Evolutionary conservation across 1,140 invertebrate species (phyloP), one percentile per base, ranked within the genome.

Genomic region (Tetraneura akinire): DNA sequence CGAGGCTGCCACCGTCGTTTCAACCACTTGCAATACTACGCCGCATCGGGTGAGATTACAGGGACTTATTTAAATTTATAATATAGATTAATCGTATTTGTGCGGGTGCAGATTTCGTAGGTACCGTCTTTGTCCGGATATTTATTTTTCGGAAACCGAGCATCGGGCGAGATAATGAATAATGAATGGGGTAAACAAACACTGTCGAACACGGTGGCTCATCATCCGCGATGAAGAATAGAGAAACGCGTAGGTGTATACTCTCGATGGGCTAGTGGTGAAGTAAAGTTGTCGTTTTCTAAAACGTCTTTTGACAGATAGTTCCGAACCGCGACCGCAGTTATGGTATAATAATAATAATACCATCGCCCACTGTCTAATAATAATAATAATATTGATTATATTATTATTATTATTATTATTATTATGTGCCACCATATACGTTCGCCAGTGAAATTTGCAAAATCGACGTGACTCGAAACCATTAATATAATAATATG

Each of bases 391-490:
- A 37, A 57, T 57, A 57, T 57, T 26, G 53, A 57, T 57, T 57
- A 57, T 26, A 57, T 55, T 55, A 55, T 55, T 53, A 18, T 53
- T 53, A 53, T n/a, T 53, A 53, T 53, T 53, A 53, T 55, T n/a
- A 21, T 21, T 57, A 26, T 57, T 26, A 57, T 57, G 26, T 21
- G 51, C 18, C 51, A 18, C 8, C 53, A 23, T 55, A 9, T 57
- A 6, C 53, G 9, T 10, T 10, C 21, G 8, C 9, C 53, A 9
- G 10, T 3, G 53, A 47, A 47, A 53, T 55, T 73, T 16, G 16
- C 13, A 9, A 73, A 53, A 37, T 53, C 70, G 26, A 73, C 70
- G 70, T 73, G 70, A 73, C 49, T 53, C n/a, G 16, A 73, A 32
- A 37, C 70, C 70, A 73, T 53, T 73, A 73, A 26, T 37, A 37